phyloP scores from a whole-genome alignment of 2,113 vertebrate species.

The Oreocharis arfaki region DNA sequence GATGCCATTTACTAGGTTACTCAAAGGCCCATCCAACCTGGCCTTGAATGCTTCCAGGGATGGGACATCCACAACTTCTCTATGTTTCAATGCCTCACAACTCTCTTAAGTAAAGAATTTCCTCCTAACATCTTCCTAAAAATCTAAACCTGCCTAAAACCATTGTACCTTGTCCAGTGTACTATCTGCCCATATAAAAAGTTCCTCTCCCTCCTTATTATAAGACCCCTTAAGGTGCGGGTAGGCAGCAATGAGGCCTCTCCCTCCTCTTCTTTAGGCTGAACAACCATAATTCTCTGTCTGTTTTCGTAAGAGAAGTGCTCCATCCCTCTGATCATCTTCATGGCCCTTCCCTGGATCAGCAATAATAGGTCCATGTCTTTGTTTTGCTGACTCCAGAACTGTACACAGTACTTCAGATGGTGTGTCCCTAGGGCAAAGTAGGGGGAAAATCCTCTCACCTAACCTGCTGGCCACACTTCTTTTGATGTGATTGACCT shows the following conservation, averaged over 20 bases:
- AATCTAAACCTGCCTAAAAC: neutral
- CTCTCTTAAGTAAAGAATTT: neutral
- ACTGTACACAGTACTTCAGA: neutral
- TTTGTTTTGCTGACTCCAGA: neutral
- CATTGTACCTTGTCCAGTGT: neutral
- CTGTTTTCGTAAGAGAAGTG: neutral
- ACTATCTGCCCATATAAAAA: neutral
- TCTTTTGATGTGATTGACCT: neutral
- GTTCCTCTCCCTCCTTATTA: neutral
- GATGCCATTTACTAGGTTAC: neutral
- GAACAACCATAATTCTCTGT: neutral
- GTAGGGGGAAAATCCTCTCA: neutral
- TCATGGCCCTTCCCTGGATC: neutral
- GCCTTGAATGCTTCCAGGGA: neutral
- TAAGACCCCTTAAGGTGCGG: neutral
- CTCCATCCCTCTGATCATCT: neutral
- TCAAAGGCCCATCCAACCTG: neutral
- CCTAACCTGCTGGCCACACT: neutral
- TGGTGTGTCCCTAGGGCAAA: neutral
- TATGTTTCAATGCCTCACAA: neutral
- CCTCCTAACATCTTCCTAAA: neutral
- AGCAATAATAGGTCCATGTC: rapidly evolving
- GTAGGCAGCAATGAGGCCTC: neutral
- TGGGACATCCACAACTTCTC: neutral
- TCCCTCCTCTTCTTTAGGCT: neutral